Percentiles rank a stretch among this genome's conserved stretches.
Evolutionary conservation across 2,888 invertebrate genomes (phyloP).

Genomic region (Pilophorus perplexus): DNA sequence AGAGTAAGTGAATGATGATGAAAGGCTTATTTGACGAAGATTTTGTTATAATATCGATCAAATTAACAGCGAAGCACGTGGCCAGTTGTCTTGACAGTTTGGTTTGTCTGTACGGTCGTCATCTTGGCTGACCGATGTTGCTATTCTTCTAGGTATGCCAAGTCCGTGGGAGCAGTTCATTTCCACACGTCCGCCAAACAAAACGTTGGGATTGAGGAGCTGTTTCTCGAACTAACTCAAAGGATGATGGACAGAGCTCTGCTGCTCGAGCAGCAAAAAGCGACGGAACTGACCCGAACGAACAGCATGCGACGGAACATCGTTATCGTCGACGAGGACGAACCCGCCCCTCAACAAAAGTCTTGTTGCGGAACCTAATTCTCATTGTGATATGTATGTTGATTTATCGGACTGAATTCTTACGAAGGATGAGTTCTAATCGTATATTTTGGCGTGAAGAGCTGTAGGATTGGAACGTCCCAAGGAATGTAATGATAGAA

Average conservation of each 20-base stretch:
- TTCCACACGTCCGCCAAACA: conserved; percentile 91
- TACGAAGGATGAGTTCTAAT: no score
- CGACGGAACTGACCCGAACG: conserved; percentile 52
- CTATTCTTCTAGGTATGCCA: conserved; percentile 73
- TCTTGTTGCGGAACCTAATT: conserved; percentile 33
- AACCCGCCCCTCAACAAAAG: conserved; percentile 41
- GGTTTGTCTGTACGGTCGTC: no score
- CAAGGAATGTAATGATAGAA: no score
- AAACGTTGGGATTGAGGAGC: conserved; percentile 86
- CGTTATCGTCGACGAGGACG: conserved; percentile 54
- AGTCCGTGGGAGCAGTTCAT: conserved; percentile 86
- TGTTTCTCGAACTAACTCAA: conserved; percentile 79
- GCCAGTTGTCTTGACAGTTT: no score
- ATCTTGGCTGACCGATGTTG: no score
- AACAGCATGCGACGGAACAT: conserved; percentile 55
- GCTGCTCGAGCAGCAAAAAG: conserved; percentile 50
- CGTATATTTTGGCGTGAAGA: no score
- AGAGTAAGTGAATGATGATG: conserved; percentile 69
- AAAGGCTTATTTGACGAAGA: no score
- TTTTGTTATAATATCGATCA: no score
- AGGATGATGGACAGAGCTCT: conserved; percentile 63
- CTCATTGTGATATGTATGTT: conserved; percentile 14
- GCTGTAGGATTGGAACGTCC: no score
- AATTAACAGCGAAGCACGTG: no score
- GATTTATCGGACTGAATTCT: no score